Conservation (phyloP, 2,888 invertebrate genomes). For the Erynnis tages region DNA sequence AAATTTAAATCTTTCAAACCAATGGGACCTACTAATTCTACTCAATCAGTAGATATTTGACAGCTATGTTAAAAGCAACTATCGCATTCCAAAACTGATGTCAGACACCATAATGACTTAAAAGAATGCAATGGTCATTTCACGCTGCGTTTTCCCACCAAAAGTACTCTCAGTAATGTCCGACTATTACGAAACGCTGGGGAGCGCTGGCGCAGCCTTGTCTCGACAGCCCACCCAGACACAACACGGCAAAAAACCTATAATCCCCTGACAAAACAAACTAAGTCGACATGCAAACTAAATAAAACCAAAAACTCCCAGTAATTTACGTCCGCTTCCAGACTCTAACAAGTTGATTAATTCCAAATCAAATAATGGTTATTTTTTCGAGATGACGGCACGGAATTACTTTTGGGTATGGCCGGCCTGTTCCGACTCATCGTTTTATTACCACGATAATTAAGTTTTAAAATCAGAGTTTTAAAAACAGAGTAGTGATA, state of each 20-base stretch:
- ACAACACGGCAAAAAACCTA: slow-evolving; percentile 60
- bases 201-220: slow-evolving; percentile 66
- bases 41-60: too few relatives aligned
- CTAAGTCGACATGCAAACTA: slow-evolving; percentile 74
- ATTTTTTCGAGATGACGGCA: slow-evolving; percentile 77
- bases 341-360: slow-evolving; percentile 81
- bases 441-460: slow-evolving; percentile 68
- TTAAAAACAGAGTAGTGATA: too few relatives aligned
- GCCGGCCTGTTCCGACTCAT: slow-evolving; percentile 70
- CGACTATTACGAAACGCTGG: slow-evolving; percentile 62
- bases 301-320: slow-evolving; percentile 72
- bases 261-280: slow-evolving; percentile 74
- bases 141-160: slow-evolving; percentile 66
- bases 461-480: slow-evolving; percentile 29
- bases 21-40: too few relatives aligned
- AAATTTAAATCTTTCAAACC: too few relatives aligned
- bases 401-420: slow-evolving; percentile 68
- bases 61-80: not conserved
- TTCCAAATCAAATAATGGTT: slow-evolving; percentile 78
- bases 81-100: slow-evolving; percentile 22
- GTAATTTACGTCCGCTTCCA: slow-evolving; percentile 75
- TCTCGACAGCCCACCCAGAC: slow-evolving; percentile 78
- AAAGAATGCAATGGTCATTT: slow-evolving; percentile 60
- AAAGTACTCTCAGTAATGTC: slow-evolving; percentile 46
- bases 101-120: slow-evolving; percentile 42